Conservation (phyloP, 2,113 vertebrate species). For the Pelmatolapia mariae region DNA sequence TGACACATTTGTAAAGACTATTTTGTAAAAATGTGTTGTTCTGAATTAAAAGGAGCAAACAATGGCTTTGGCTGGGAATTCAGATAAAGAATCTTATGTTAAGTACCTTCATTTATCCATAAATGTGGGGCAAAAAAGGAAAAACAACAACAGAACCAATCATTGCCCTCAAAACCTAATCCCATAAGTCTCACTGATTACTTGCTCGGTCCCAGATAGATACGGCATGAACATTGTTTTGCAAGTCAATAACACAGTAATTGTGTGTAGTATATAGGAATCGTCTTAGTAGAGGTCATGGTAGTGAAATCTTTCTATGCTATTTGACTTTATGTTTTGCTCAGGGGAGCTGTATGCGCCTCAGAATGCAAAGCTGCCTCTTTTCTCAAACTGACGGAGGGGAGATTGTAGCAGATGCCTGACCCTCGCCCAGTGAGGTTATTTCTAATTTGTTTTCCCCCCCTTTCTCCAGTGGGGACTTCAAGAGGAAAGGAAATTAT, state of each 20-base stretch:
- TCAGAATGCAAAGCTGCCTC: slow-evolving; percentile 49
- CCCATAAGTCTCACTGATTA: slow-evolving; percentile 3
- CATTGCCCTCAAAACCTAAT: neutral
- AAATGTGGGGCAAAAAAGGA: neutral
- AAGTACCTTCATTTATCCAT: neutral
- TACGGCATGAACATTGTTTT: slow-evolving; percentile 44
- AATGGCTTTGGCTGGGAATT: neutral
- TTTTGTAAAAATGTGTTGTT: neutral
- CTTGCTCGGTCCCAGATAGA: neutral
- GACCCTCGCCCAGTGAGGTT: slow-evolving; percentile 43
- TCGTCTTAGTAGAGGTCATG: slow-evolving; percentile 47
- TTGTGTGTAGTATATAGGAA: slow-evolving; percentile 43
- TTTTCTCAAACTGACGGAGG: slow-evolving; percentile 37
- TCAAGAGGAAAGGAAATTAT: slow-evolving; percentile 20
- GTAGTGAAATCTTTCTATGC: slow-evolving; percentile 45
- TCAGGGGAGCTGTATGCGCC: slow-evolving; percentile 17
- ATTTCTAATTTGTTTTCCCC: slow-evolving; percentile 52
- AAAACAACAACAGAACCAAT: neutral
- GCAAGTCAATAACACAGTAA: slow-evolving; percentile 67
- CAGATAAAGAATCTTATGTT: neutral
- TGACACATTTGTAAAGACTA: neutral
- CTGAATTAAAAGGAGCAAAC: neutral
- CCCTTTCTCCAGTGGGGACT: slow-evolving; percentile 1
- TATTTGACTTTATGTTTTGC: slow-evolving; percentile 54
- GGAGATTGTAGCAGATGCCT: slow-evolving; percentile 28